Conservation (phyloP, 2,113 vertebrate species). For the Montifringilla adamsi region DNA sequence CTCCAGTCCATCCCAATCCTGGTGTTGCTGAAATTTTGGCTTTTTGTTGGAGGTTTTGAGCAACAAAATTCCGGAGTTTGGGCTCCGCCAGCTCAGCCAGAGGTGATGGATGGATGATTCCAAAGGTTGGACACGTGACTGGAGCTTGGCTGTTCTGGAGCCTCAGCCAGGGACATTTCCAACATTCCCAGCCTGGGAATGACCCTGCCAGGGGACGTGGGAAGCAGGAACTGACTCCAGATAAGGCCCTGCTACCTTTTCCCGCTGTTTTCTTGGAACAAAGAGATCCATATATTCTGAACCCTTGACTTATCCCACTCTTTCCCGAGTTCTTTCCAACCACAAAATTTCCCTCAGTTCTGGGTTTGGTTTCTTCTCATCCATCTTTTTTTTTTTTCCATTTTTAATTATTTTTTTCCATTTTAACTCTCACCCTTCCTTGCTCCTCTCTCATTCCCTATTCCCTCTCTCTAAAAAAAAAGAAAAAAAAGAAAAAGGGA, state of each 20-base stretch:
- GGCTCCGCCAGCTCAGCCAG: background rate
- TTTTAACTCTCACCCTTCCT: background rate
- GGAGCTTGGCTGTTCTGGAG: background rate
- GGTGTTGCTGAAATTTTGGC: background rate
- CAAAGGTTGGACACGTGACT: accelerated
- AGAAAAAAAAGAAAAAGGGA: background rate
- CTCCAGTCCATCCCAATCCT: background rate
- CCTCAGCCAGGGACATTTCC: background rate
- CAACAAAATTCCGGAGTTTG: background rate
- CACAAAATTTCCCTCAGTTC: background rate
- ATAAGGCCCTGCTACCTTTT: background rate
- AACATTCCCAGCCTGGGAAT: background rate
- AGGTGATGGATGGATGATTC: background rate
- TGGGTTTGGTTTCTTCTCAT: background rate
- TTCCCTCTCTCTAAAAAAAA: background rate
- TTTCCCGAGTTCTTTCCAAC: background rate
- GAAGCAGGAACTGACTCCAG: background rate
- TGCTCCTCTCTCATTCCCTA: background rate
- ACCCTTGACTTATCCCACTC: background rate
- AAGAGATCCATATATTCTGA: background rate
- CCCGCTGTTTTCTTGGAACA: background rate
- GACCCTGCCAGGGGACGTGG: background rate
- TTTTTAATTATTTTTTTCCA: background rate
- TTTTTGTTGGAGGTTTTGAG: background rate
- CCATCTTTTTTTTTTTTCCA: background rate